These are phyloP conservation scores for Neosilurus hyrtlii DNA, from an alignment of 2,797 vertebrate species.

Conservation along the genomic window DNA sequence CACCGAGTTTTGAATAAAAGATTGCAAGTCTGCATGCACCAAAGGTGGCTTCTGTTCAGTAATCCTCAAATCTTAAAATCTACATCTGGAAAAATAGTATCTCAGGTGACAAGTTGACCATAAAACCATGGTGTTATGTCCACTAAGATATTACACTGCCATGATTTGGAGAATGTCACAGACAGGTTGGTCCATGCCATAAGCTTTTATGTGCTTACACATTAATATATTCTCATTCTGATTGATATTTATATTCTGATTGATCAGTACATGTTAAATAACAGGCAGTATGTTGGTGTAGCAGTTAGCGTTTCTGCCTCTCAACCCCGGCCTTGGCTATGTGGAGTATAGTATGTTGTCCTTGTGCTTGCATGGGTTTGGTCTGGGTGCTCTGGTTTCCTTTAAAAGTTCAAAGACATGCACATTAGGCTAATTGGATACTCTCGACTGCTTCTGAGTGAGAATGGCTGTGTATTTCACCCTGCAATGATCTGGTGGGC, in stretches of 20 bases:
- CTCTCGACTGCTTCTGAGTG: no score
- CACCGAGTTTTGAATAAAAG: constrained; percentile 2
- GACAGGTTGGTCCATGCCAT: background rate
- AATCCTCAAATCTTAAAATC: background rate
- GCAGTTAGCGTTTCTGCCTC: no score
- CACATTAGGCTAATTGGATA: no score
- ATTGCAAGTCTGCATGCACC: background rate
- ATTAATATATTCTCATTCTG: background rate
- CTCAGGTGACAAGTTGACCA: background rate
- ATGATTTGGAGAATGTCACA: background rate
- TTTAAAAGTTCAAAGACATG: no score
- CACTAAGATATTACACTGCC: background rate
- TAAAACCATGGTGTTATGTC: background rate
- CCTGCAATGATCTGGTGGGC: no score
- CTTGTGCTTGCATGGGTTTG: no score
- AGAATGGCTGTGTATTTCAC: no score
- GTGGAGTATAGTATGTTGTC: no score
- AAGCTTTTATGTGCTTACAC: background rate
- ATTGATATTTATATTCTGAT: background rate
- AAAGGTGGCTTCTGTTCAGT: background rate
- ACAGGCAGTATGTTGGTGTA: no score
- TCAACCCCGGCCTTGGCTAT: no score
- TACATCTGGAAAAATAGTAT: background rate
- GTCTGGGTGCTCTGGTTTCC: no score
- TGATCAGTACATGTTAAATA: background rate